phyloP scores from a whole-genome alignment of 2,888 invertebrate genomes.

The Itoplectis maculator region DNA sequence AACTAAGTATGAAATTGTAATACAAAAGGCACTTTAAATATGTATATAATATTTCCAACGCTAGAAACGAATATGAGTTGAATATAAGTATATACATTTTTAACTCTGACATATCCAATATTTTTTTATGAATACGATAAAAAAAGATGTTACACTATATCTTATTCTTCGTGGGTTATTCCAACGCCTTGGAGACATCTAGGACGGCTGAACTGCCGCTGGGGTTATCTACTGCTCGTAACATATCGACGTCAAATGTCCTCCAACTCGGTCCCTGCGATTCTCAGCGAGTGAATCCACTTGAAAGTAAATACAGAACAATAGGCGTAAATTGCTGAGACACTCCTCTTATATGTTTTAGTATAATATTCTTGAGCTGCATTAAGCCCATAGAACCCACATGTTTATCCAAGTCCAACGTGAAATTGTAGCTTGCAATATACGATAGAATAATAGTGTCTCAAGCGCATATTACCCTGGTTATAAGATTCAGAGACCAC shows the following conservation, averaged over 20 bases:
- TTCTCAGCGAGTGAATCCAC: background rate
- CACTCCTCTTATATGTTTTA: background rate
- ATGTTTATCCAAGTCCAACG: too few species aligned
- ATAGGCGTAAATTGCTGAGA: background rate
- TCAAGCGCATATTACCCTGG: background rate
- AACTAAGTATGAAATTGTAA: background rate
- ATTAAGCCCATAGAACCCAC: background rate
- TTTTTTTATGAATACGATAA: background rate
- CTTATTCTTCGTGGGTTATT: conserved; percentile 3
- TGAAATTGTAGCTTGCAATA: too few species aligned
- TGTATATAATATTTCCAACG: background rate
- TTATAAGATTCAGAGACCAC: background rate
- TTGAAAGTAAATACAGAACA: background rate
- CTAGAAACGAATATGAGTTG: background rate
- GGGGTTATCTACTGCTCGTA: conserved; percentile 45
- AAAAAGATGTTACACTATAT: background rate
- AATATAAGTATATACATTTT: background rate
- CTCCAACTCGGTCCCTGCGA: background rate
- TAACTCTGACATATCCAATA: too few species aligned
- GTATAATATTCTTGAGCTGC: background rate
- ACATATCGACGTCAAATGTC: background rate
- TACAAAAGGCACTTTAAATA: background rate
- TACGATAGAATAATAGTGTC: too few species aligned
- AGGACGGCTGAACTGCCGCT: conserved; percentile 28
- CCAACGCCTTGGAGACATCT: conserved; percentile 19